phyloP scores from a whole-genome alignment of 2,113 vertebrate species.

The Barnardius zonarius region DNA sequence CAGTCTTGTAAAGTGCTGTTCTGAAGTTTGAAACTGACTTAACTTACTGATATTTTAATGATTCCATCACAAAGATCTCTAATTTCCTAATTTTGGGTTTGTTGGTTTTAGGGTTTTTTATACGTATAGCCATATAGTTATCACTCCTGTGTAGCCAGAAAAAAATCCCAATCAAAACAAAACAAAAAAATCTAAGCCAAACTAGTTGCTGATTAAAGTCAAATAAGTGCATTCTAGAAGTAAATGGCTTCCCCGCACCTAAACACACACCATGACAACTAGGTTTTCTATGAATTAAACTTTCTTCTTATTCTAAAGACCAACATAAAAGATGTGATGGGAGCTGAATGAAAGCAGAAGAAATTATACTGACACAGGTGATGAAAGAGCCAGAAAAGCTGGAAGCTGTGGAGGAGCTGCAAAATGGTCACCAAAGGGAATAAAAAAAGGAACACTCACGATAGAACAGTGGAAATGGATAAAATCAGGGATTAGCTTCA shows the following conservation, averaged over 20 bases:
- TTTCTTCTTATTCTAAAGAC: not conserved
- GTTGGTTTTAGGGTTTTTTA: not conserved
- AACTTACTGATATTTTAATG: not conserved
- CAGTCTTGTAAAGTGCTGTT: not conserved
- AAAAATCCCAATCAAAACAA: not conserved
- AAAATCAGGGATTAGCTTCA: not conserved
- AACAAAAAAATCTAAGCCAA: not conserved
- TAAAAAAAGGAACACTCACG: not conserved
- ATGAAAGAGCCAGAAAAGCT: not conserved
- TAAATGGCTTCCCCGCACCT: not conserved
- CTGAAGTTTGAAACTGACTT: not conserved
- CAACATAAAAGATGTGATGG: not conserved
- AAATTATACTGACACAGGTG: not conserved
- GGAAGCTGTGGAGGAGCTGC: not conserved
- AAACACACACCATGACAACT: not conserved
- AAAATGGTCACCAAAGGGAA: accelerated
- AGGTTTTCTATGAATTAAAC: not conserved
- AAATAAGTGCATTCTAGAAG: not conserved
- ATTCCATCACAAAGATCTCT: not conserved
- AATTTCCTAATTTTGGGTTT: not conserved
- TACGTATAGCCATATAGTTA: not conserved
- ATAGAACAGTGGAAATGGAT: not conserved
- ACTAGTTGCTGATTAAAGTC: not conserved
- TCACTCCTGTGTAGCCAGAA: not conserved
- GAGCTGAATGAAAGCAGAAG: not conserved